These are phyloP conservation scores for Hydropotes inermis DNA, from an alignment of 2,113 vertebrate genomes.

Conservation along the genomic window DNA sequence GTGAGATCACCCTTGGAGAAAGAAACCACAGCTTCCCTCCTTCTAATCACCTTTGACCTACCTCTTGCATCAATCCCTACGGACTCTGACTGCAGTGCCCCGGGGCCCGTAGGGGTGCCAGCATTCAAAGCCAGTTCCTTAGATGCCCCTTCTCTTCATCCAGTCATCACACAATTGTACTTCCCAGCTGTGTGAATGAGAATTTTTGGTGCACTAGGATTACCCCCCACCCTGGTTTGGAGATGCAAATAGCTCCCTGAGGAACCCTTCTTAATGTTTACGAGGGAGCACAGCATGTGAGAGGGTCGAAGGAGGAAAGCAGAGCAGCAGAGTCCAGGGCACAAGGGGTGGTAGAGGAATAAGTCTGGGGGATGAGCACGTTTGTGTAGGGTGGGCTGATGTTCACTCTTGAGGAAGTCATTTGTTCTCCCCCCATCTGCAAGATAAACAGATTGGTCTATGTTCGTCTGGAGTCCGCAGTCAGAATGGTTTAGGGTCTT, in stretches of 20 bases:
- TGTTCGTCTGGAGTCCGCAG: background rate
- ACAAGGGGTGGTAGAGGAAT: accelerated
- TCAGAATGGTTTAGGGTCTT: background rate
- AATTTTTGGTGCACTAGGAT: background rate
- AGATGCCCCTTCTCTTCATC: too few relatives aligned
- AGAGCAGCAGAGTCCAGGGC: background rate
- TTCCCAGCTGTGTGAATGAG: background rate
- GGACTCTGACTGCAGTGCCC: background rate
- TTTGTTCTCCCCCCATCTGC: background rate
- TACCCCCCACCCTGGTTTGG: background rate
- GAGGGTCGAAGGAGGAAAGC: background rate
- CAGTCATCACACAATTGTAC: background rate
- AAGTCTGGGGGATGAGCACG: background rate
- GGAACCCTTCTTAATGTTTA: background rate
- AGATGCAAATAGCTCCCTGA: background rate
- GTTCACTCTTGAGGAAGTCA: background rate
- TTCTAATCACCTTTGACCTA: background rate
- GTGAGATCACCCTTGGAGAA: background rate
- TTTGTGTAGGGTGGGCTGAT: background rate
- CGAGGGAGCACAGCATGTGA: background rate
- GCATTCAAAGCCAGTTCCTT: background rate
- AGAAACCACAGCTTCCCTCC: background rate
- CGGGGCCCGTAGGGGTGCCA: too few relatives aligned
- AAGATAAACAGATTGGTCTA: background rate
- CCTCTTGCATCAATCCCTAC: background rate